phyloP scores from a whole-genome alignment of 2,888 invertebrate species.

The Euspilapteryx auroguttella region DNA sequence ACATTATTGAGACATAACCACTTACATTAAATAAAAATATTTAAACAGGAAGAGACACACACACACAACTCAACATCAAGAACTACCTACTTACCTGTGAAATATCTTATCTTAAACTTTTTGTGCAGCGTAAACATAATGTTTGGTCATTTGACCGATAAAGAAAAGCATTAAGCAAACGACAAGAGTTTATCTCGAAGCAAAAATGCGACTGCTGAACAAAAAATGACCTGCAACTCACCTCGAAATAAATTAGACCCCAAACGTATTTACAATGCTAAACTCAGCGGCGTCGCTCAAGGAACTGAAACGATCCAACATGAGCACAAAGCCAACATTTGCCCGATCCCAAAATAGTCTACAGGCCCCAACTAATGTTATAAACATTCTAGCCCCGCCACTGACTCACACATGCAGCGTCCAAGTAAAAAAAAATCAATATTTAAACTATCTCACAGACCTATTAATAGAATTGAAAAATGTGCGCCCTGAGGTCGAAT shows the following conservation, averaged over 20 bases:
- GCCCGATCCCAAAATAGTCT: conserved; percentile 53
- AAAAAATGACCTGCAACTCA: too few species aligned
- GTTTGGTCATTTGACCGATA: conserved; percentile 29
- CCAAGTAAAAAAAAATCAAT: conserved; percentile 41
- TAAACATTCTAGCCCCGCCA: conserved; percentile 34
- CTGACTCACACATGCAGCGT: conserved; percentile 28
- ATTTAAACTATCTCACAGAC: conserved; percentile 29
- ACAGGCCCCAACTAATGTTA: conserved; percentile 53
- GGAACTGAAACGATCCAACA: conserved; percentile 17
- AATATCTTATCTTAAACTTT: conserved; percentile 18
- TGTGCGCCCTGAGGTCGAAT: conserved; percentile 7
- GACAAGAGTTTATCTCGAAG: too few species aligned
- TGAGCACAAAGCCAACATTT: conserved; percentile 41
- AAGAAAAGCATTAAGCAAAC: conserved; percentile 13
- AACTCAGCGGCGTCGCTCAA: conserved; percentile 10
- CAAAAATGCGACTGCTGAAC: too few species aligned
- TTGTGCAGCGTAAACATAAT: conserved; percentile 21
- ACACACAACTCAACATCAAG: too few species aligned
- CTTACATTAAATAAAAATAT: too few species aligned
- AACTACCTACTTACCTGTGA: too few species aligned
- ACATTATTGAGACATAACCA: too few species aligned
- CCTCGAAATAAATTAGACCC: too few species aligned
- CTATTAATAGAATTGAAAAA: conserved; percentile 13
- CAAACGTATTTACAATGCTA: too few species aligned
- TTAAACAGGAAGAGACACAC: too few species aligned